Percentiles rank a stretch among this genome's conserved stretches.
Evolutionary conservation across 2,797 vertebrate species (phyloP).

Genomic region (Myotis pilosus): DNA sequence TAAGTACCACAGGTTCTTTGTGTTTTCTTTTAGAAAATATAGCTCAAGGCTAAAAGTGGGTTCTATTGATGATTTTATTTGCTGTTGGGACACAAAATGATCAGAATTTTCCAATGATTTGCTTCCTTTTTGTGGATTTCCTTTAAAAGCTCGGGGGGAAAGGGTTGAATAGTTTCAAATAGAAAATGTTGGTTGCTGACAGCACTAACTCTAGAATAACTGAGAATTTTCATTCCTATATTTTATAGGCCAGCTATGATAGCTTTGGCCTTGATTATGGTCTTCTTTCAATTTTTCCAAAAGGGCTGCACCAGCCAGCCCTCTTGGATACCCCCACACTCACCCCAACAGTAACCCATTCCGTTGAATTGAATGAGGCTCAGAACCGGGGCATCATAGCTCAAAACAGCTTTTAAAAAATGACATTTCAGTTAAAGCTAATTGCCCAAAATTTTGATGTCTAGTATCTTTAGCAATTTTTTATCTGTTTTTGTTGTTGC

Average conservation of each 20-base stretch:
- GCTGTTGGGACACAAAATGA: conserved; percentile 30
- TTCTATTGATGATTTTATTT: conserved; percentile 58
- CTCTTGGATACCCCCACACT: neutral
- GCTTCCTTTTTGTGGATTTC: neutral
- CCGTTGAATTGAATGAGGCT: neutral
- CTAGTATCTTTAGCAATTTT: neutral
- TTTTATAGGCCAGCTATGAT: neutral
- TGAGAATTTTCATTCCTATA: neutral
- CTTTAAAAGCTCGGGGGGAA: neutral
- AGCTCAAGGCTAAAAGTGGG: conserved; percentile 49
- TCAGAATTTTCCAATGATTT: conserved; percentile 39
- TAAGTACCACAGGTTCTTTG: conserved; percentile 60
- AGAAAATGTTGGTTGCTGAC: neutral
- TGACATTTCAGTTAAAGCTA: neutral
- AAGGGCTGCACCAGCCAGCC: neutral
- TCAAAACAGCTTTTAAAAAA: neutral
- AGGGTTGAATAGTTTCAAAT: neutral
- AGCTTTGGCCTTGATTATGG: neutral
- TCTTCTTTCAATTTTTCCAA: neutral
- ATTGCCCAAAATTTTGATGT: neutral
- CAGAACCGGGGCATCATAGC: neutral
- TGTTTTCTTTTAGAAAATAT: conserved; percentile 39
- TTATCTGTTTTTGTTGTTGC: neutral
- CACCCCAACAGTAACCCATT: neutral
- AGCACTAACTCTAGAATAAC: neutral